These are phyloP conservation scores for Zosterops hypoxanthus DNA, from an alignment of 2,113 vertebrate genomes.

Conservation along the genomic window DNA sequence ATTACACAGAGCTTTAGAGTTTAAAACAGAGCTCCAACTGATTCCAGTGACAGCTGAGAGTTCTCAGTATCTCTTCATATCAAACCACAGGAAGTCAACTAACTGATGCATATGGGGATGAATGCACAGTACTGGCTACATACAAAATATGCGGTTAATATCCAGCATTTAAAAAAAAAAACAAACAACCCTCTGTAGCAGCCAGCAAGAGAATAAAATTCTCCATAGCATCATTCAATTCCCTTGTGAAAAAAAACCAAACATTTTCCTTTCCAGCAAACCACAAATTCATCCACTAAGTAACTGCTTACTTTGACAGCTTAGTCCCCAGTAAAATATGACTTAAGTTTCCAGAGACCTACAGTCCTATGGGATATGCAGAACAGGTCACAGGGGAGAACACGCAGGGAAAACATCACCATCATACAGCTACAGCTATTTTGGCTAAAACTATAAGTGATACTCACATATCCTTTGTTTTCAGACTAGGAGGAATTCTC, in stretches of 20 bases:
- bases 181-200: neutral
- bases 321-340: neutral
- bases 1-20: neutral
- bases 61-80: neutral
- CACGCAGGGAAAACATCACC: neutral
- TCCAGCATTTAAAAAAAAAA: neutral
- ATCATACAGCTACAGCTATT: neutral
- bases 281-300: neutral
- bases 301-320: neutral
- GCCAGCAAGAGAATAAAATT: neutral
- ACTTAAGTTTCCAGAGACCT: neutral
- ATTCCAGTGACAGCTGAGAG: neutral
- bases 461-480: neutral
- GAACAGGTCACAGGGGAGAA: neutral
- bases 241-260: neutral
- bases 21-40: neutral
- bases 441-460: neutral
- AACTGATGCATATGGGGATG: neutral
- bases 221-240: neutral
- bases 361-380: neutral
- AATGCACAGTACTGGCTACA: neutral
- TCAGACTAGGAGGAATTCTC: neutral
- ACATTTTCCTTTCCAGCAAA: neutral
- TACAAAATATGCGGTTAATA: neutral
- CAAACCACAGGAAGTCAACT: constrained; percentile 11